Evolutionary conservation across 2,888 invertebrate species (phyloP), one percentile per base, ranked within the genome.

Genomic region (Pocota personata): DNA sequence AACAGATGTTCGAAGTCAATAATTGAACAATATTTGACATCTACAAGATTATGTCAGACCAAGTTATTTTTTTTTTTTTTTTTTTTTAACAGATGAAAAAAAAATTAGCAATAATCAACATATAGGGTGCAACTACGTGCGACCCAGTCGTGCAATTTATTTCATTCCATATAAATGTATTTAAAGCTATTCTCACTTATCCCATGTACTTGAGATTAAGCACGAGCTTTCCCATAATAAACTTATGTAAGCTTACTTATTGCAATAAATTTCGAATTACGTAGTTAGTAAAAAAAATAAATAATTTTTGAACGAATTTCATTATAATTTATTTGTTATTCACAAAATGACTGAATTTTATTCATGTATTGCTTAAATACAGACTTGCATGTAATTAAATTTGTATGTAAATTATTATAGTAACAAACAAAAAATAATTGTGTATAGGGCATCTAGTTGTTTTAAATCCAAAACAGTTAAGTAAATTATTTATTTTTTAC

Each of bases 321-420:
- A 27, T 6, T 5, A 2, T 16, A 43, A 16, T 60, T 60, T 43
- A 43, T 27, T n/a, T 43, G 43, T 43, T 43, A 62, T 27, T 62
- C 14, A 62, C 60, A 58, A 72, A 69, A 46, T 14, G 71, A 72
- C 71, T 72, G 71, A 72, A 58, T 48, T 58, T 35, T 72, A 48
- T 58, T 21, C 21, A 40, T 55, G 14, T 57, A 71, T 57, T 58
- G 46, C 46, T 57, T 71, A 24, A 46, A 46, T 57, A 48, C 58
- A 35, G 37, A 72, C 16, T 24, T 24, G 6, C 16, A 35, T 21
- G 16, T 52, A 46, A 48, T 48, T 57, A 57, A 55, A 58, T 46
- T 32, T 27, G 5, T 24, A 37, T 32, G 14, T 46, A 57, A 71
- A 71, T 48, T 35, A 57, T 10, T 21, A 55, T 8, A 40, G 21